phyloP scores from a whole-genome alignment of 2,888 invertebrate species.

The Melinopterus prodromus region DNA sequence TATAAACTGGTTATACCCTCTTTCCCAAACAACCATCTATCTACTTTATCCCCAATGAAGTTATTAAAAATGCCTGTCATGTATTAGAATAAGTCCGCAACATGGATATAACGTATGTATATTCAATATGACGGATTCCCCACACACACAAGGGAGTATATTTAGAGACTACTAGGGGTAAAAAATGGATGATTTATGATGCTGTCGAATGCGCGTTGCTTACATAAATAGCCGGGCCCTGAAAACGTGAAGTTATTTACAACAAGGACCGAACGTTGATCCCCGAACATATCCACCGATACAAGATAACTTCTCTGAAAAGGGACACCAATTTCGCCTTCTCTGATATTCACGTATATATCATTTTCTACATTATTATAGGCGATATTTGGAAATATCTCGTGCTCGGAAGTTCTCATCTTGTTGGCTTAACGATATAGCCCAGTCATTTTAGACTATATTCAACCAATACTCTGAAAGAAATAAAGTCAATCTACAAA shows the following conservation, averaged over 20 bases:
- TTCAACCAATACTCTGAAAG: no score
- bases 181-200: constrained; percentile 4
- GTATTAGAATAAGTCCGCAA: background rate
- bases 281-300: background rate
- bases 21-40: no score
- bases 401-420: no score
- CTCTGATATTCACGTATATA: no score
- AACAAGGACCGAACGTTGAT: background rate
- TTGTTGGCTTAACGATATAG: no score
- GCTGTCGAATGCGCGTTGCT: background rate
- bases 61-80: background rate
- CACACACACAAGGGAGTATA: background rate
- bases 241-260: background rate
- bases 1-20: no score
- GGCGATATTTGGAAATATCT: no score
- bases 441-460: no score
- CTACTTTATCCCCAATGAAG: no score
- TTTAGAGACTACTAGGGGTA: background rate
- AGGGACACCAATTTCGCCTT: background rate
- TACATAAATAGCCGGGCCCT: background rate
- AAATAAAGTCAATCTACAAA: no score
- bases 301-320: background rate
- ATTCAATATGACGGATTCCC: background rate
- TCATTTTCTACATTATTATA: no score
- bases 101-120: background rate